A percentile compares a stretch with the other conserved stretches of the same genome.
Evolutionary conservation across 2,113 vertebrate genomes (phyloP).

Genomic region (Saccopteryx bilineata): DNA sequence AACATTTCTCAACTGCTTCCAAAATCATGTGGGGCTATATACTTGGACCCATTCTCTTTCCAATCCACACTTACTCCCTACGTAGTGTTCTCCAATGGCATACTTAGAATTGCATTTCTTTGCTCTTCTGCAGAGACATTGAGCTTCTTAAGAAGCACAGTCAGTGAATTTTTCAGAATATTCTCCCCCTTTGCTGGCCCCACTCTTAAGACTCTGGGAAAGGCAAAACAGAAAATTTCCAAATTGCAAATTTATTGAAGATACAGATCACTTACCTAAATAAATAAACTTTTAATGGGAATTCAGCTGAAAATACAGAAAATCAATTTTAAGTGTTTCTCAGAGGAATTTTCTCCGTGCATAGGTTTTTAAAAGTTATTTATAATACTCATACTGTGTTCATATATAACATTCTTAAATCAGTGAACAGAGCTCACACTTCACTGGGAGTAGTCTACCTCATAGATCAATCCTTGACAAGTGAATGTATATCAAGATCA

Average conservation of each 20-base stretch:
- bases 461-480: neutral
- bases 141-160: neutral
- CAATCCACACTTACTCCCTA: neutral
- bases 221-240: neutral
- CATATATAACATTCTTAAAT: neutral
- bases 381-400: neutral
- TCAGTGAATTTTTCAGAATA: neutral
- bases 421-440: neutral
- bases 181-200: neutral
- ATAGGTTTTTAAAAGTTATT: neutral
- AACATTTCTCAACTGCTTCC: neutral
- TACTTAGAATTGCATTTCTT: neutral
- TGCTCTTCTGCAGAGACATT: neutral
- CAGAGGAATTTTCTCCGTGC: neutral
- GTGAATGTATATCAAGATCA: neutral
- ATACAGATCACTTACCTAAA: neutral
- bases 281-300: neutral
- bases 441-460: neutral
- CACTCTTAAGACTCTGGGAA: neutral
- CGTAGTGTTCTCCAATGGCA: neutral
- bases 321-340: neutral
- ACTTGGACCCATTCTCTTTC: neutral
- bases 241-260: neutral
- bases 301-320: constrained; percentile 17
- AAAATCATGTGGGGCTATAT: neutral